A percentile compares a stretch with the other conserved stretches of the same genome.
phyloP scores from a whole-genome alignment of 1,140 invertebrate genomes.

The Aricia agestis region DNA sequence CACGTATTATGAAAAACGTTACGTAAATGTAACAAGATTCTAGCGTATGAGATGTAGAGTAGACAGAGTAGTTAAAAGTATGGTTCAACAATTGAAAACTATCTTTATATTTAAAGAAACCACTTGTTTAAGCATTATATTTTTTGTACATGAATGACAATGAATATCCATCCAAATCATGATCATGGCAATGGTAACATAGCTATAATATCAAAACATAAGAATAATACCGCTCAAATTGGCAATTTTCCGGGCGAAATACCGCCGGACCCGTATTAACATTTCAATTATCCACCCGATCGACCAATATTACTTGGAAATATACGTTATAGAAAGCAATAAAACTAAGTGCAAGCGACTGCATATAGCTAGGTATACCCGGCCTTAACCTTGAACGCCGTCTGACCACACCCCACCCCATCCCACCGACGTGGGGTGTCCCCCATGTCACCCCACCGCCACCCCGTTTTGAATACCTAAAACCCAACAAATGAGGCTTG shows the following conservation, averaged over 20 bases:
- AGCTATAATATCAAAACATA: too few relatives aligned
- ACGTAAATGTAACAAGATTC: too few relatives aligned
- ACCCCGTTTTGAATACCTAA: constrained; percentile 27
- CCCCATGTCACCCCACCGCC: background rate
- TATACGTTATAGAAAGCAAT: constrained; percentile 19
- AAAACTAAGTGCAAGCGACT: constrained; percentile 21
- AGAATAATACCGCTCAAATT: background rate
- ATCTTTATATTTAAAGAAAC: too few relatives aligned
- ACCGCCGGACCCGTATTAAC: background rate
- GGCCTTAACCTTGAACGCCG: constrained; percentile 70
- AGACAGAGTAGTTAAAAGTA: too few relatives aligned
- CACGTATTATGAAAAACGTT: too few relatives aligned
- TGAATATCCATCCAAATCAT: too few relatives aligned
- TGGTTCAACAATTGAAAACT: too few relatives aligned
- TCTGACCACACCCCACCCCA: constrained; percentile 47
- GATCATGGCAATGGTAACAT: too few relatives aligned
- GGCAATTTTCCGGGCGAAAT: background rate
- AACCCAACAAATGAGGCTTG: constrained; percentile 49
- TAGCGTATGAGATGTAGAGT: too few relatives aligned
- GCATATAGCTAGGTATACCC: constrained; percentile 30
- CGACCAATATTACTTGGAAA: background rate
- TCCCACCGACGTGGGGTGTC: constrained; percentile 28
- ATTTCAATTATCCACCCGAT: background rate
- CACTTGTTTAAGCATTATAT: too few relatives aligned
- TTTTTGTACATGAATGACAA: too few relatives aligned